Conservation (phyloP, 2,797 vertebrate genomes). For the Ctenopoma multispine region DNA sequence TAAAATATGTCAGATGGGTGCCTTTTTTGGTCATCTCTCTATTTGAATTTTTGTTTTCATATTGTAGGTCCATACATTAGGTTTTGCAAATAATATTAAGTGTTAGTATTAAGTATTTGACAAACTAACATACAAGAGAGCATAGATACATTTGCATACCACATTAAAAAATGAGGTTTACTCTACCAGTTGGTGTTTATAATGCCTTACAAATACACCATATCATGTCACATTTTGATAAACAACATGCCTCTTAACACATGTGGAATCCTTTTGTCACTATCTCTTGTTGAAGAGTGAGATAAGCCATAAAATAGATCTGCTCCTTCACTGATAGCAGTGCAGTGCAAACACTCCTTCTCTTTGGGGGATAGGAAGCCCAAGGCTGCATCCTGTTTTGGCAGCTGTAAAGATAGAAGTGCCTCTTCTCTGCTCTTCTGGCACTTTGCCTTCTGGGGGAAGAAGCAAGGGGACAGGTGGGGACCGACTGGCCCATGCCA, state of each 20-base stretch:
- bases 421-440: slow-evolving; percentile 60
- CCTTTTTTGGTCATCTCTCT: slow-evolving; percentile 11
- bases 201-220: slow-evolving; percentile 11
- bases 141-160: slow-evolving; percentile 11
- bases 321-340: slow-evolving; percentile 21
- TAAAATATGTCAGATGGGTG: slow-evolving; percentile 4
- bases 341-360: slow-evolving; percentile 48
- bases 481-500: slow-evolving; percentile 72
- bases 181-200: slow-evolving; percentile 16
- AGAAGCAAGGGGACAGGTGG: slow-evolving; percentile 79
- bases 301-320: slow-evolving; percentile 41
- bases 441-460: slow-evolving; percentile 76
- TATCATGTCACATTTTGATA: slow-evolving; percentile 26
- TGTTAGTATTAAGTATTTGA: slow-evolving; percentile 17
- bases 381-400: slow-evolving; percentile 67
- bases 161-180: slow-evolving; percentile 23
- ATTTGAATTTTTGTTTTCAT: background rate
- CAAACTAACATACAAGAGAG: slow-evolving; percentile 17
- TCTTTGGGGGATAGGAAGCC: slow-evolving; percentile 64
- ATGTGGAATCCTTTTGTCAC: slow-evolving; percentile 22
- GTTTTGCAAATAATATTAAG: background rate
- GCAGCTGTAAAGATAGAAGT: slow-evolving; percentile 74
- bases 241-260: slow-evolving; percentile 11
- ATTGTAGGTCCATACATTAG: too few relatives aligned
- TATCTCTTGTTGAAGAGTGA: slow-evolving; percentile 27